phyloP scores from a whole-genome alignment of 2,797 vertebrate genomes.

The Otolemur crassicaudatus region DNA sequence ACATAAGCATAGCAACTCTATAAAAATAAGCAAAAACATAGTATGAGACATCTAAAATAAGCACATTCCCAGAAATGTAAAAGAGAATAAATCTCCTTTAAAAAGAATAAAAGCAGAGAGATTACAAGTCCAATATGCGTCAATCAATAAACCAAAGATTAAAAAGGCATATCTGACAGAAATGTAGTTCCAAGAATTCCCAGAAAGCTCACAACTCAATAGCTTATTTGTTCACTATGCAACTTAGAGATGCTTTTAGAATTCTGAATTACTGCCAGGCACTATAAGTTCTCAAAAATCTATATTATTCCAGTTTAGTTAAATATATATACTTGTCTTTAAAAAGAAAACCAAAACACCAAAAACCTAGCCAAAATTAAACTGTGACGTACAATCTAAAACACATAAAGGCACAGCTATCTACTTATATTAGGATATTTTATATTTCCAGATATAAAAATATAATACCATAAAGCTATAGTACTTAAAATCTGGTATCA shows the following conservation, averaged over 20 bases:
- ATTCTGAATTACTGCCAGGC: slow-evolving; percentile 45
- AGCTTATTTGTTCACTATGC: slow-evolving; percentile 16
- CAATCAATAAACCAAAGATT: slow-evolving; percentile 61
- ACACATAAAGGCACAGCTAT: slow-evolving; percentile 26
- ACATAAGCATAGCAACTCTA: neutral
- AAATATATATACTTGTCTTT: neutral
- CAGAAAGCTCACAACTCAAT: neutral
- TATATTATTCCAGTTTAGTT: slow-evolving; percentile 30
- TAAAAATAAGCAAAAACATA: slow-evolving; percentile 39
- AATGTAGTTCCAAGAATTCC: slow-evolving; percentile 6
- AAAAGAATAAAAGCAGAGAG: slow-evolving; percentile 44
- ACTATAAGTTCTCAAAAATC: slow-evolving; percentile 32
- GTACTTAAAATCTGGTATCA: slow-evolving; percentile 51
- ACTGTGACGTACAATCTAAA: slow-evolving; percentile 25
- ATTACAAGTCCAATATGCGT: neutral
- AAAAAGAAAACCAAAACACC: neutral
- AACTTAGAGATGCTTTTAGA: slow-evolving; percentile 37
- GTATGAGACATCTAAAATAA: slow-evolving; percentile 26
- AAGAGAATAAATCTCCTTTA: neutral
- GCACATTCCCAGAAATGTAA: neutral
- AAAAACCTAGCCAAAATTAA: slow-evolving; percentile 36
- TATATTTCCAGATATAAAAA: slow-evolving; percentile 46
- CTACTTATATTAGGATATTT: slow-evolving; percentile 61
- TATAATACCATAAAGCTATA: slow-evolving; percentile 30
- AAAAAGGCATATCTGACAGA: slow-evolving; percentile 48